phyloP scores from a whole-genome alignment of 2,888 invertebrate genomes.

The Drosophila gaucha region DNA sequence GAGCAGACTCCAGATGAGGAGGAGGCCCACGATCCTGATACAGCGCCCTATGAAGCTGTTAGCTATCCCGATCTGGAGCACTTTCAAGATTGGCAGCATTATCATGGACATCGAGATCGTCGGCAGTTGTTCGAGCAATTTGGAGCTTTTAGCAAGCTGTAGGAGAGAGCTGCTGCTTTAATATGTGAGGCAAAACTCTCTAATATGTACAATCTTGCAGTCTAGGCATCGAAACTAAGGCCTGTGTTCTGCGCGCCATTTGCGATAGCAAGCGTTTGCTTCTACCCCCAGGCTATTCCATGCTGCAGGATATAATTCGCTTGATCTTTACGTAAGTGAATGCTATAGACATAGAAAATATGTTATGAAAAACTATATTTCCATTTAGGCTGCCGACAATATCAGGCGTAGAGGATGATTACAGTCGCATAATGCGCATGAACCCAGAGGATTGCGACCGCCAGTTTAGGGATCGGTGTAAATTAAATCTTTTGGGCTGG shows the following conservation, averaged over 20 bases:
- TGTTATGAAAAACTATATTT: not conserved
- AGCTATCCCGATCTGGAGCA: constrained; percentile 69
- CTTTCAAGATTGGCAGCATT: constrained; percentile 65
- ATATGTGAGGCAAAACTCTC: not conserved
- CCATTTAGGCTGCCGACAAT: constrained; percentile 76
- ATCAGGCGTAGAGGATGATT: constrained; percentile 80
- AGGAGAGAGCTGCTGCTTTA: constrained; percentile 2
- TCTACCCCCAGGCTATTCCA: constrained; percentile 87
- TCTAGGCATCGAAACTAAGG: constrained; percentile 76
- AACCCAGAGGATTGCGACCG: constrained; percentile 68
- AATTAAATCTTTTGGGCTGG: constrained; percentile 74
- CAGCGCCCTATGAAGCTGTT: constrained; percentile 26
- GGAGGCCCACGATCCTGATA: constrained; percentile 59
- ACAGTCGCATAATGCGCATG: constrained; percentile 72
- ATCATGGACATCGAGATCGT: constrained; percentile 80
- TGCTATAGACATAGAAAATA: not conserved
- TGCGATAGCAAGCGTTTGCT: constrained; percentile 88
- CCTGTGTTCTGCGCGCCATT: constrained; percentile 88
- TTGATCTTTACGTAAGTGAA: constrained; percentile 87
- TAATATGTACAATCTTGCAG: constrained; percentile 46
- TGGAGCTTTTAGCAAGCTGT: constrained; percentile 76
- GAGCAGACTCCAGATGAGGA: constrained; percentile 1
- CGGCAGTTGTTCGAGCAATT: constrained; percentile 80
- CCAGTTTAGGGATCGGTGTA: constrained; percentile 66
- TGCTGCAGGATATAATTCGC: constrained; percentile 89